A percentile compares a stretch with the other conserved stretches of the same genome.
Conservation (phyloP, 2,888 invertebrate species). For the Agonopterix heracliana region DNA sequence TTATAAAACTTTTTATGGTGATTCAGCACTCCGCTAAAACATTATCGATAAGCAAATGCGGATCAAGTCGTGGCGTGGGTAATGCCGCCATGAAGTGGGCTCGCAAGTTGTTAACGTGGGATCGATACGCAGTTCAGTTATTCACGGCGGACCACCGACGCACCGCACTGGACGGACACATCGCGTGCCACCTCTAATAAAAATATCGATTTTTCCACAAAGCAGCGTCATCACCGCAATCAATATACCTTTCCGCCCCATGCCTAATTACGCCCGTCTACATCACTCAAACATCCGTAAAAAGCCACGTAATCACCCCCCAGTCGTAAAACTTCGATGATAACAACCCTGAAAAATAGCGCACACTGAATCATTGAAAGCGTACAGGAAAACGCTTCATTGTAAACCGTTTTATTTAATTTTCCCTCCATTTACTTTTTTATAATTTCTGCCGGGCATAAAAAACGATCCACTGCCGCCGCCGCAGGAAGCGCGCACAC, state of each 20-base stretch:
- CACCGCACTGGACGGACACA: conserved; percentile 69
- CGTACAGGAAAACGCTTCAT: conserved; percentile 74
- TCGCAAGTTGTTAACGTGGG: conserved; percentile 53
- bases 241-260: conserved; percentile 74
- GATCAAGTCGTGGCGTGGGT: conserved; percentile 46
- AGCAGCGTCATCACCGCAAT: conserved; percentile 75
- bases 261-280: conserved; percentile 74
- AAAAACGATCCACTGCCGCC: conserved; percentile 73
- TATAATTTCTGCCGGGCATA: conserved; percentile 74
- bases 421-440: conserved; percentile 76
- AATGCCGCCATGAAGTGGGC: conserved; percentile 53
- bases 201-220: conserved; percentile 74
- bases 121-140: conserved; percentile 67
- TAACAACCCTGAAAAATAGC: conserved; percentile 63
- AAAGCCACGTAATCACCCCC: conserved; percentile 56
- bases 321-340: conserved; percentile 38
- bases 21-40: conserved; percentile 13
- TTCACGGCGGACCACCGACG: conserved; percentile 39
- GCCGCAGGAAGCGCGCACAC: conserved; percentile 72
- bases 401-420: conserved; percentile 76
- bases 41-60: conserved; percentile 28
- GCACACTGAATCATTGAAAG: conserved; percentile 71
- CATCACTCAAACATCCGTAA: conserved; percentile 69
- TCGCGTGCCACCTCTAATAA: conserved; percentile 73
- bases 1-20: background rate